Base-by-base conservation (phyloP, 2,797 vertebrate species). In the Loriculus beryllinus region DNA sequence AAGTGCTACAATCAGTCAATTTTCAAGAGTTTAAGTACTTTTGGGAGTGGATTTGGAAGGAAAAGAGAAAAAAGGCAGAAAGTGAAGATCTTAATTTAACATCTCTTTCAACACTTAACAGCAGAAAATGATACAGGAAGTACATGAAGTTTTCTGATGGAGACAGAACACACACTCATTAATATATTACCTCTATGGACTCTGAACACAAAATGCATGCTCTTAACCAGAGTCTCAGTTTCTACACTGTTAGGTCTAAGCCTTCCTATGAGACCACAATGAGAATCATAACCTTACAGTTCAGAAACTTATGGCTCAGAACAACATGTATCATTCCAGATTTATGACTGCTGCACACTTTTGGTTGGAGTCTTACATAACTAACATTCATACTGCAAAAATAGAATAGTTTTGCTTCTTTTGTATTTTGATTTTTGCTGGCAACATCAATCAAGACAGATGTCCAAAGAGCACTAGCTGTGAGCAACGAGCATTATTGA, bases 291-390 rank as follows among this genome's bases (percentile, higher is more conserved):
- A 71, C 45, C 19, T 64, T 45, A 42, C n/a, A 85, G 20, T 67
- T 75, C 43, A 83, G 33, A 57, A 85, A 59, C 0, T 0, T n/a
- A 47, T 5, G 20, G n/a, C 67, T 91, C 43, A 70, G 40, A 75
- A 35, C 20, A 79, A 18, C 7, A 64, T 0, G 0, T 6, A 43
- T 33, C 0, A 3, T 45, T 90, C 23, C 40, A 40, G 4, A 86
- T 68, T 80, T 75, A 64, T 71, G 40, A 77, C 31, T 83, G 48
- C n/a, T 65, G 22, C 3, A 6, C 19, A 23, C n/a, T 57, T 74
- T 25, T 48, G 26, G 9, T 40, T 77, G 54, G 4, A 47, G 19
- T 28, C 47, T 82, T 85, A 64, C 1, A 0, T 78, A 49, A 75
- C n/a, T 43, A 88, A 14, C 8, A 7, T 6, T 8, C 54, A 65